These are phyloP conservation scores for Mylabris sibirica DNA, from an alignment of 2,888 invertebrate genomes.

Conservation along the genomic window DNA sequence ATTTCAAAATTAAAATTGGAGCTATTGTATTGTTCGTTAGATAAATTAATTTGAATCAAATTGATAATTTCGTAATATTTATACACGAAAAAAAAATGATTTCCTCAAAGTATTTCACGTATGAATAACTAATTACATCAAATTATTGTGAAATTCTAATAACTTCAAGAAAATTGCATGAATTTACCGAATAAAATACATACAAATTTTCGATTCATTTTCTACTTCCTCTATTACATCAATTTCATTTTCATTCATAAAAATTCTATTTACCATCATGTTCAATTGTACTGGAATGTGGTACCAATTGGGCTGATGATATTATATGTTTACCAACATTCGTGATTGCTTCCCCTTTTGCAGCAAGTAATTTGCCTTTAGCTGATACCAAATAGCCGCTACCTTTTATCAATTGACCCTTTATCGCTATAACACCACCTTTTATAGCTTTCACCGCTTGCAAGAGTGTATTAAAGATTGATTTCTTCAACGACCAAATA, in stretches of 20 bases:
- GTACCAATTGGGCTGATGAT: constrained; percentile 73
- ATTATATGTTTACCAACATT: constrained; percentile 82
- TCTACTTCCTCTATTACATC: neutral
- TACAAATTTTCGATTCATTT: neutral
- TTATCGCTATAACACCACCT: constrained; percentile 86
- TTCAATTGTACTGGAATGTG: constrained; percentile 51
- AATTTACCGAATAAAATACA: neutral
- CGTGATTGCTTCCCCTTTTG: constrained; percentile 81
- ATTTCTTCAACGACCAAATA: constrained; percentile 79
- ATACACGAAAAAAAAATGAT: neutral
- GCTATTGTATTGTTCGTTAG: neutral
- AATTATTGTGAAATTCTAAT: constrained; percentile 2
- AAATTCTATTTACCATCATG: constrained; percentile 37
- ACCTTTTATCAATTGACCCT: constrained; percentile 86
- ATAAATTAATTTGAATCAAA: neutral
- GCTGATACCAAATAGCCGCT: constrained; percentile 74
- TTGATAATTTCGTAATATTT: neutral
- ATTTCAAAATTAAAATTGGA: too few species aligned
- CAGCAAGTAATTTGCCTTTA: constrained; percentile 73
- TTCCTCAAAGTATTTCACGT: neutral
- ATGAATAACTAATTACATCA: constrained; percentile 11
- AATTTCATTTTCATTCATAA: neutral
- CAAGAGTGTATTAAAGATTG: constrained; percentile 80
- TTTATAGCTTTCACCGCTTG: constrained; percentile 90
- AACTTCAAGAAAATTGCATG: neutral